Conservation (phyloP, 2,113 vertebrate species). For the Labeo rohita region DNA sequence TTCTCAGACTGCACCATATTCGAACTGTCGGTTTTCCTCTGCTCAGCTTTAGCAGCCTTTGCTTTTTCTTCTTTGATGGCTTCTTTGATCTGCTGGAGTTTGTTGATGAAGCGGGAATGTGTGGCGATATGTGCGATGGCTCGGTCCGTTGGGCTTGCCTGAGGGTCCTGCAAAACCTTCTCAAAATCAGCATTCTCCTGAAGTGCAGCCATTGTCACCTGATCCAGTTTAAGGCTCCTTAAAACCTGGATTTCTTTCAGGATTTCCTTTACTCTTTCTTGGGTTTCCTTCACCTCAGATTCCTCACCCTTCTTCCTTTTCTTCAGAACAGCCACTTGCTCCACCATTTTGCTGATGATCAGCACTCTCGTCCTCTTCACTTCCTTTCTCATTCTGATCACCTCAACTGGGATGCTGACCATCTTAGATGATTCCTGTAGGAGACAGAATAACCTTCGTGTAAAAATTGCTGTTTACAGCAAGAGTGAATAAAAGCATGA, state of each 20-base stretch:
- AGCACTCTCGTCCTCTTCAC: conserved; percentile 87
- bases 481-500: neutral
- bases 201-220: conserved; percentile 84
- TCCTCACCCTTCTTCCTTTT: conserved; percentile 86
- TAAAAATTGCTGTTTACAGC: neutral
- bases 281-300: conserved; percentile 80
- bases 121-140: conserved; percentile 84
- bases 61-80: conserved; percentile 34
- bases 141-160: conserved; percentile 79
- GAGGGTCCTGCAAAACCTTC: conserved; percentile 83
- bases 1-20: neutral
- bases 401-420: conserved; percentile 67
- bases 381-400: conserved; percentile 95
- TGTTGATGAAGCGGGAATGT: conserved; percentile 66
- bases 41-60: conserved; percentile 15
- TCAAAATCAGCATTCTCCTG: conserved; percentile 83
- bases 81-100: conserved; percentile 40
- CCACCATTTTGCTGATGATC: conserved; percentile 85
- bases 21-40: neutral
- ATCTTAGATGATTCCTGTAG: conserved; percentile 35
- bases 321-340: conserved; percentile 82
- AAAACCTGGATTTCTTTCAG: conserved; percentile 90
- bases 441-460: neutral
- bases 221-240: conserved; percentile 85
- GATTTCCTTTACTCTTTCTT: conserved; percentile 81